Conservation (phyloP, 2,888 invertebrate genomes). For the Acleris holmiana region DNA sequence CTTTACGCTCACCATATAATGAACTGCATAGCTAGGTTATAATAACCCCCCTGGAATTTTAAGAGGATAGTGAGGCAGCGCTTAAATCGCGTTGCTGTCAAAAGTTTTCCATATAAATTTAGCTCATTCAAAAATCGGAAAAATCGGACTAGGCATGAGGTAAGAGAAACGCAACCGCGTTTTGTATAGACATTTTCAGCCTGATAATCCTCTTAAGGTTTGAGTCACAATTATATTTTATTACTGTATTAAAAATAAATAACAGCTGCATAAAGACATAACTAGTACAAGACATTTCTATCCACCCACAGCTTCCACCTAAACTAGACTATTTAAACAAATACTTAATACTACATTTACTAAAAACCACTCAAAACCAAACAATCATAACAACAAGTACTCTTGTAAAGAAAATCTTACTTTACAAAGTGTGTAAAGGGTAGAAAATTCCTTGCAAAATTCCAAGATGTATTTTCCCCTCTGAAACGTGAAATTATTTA, state of each 20-base stretch:
- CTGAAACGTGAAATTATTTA: conserved; percentile 38
- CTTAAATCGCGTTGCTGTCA: no score
- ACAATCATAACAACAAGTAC: conserved; percentile 1
- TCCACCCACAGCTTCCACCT: conserved; percentile 32
- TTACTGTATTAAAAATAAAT: not conserved
- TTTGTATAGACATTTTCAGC: no score
- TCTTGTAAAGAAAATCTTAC: conserved; percentile 6
- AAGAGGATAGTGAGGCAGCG: no score
- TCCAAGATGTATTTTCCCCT: conserved; percentile 20
- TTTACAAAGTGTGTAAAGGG: not conserved
- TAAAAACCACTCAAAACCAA: not conserved
- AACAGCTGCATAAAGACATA: conserved; percentile 40
- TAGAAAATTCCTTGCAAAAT: not conserved
- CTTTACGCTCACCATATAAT: no score
- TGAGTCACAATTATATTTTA: not conserved
- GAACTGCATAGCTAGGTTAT: no score
- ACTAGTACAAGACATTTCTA: conserved; percentile 36
- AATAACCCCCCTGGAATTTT: no score
- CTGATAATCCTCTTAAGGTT: no score
- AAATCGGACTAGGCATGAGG: no score
- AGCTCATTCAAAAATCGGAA: no score
- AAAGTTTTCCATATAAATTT: no score
- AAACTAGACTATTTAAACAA: conserved; percentile 24
- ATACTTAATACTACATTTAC: conserved; percentile 24
- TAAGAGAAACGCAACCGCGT: no score